Evolutionary conservation across 2,888 invertebrate genomes (phyloP), one percentile per base, ranked within the genome.

Genomic region (Callyntrura guangdongensis): DNA sequence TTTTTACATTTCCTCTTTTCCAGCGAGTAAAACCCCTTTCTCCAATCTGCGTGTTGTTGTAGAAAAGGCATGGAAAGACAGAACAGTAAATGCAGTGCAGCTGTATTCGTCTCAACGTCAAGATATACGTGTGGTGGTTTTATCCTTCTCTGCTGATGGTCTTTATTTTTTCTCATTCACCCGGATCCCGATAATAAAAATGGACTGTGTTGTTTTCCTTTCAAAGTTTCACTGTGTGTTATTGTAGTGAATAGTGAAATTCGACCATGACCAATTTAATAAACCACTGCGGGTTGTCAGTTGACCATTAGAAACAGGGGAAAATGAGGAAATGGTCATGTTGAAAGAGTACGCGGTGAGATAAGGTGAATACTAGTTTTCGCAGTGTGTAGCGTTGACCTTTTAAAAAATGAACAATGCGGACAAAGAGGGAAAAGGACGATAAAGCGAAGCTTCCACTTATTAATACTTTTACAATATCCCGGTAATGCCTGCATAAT

Each of bases 41-140:
- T 64, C 56, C 59, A 47, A 45, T 20, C 72, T 72, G 12, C 36
- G 36, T 72, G 22, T 67, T 72, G 22, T 67, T 72, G 12, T 36
- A 82, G 36, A 90, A 90, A 86, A 83, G 86, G 81, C 81, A 90
- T 74, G 90, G 47, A 61, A 82, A 86, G 72, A 77, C 45, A n/a
- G 86, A 6, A 64, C 72, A 83, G 77, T 74, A 90, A 86, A 83
- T 90, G 90, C 90, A 90, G 90, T 90, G 90, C 90, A 90, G 90
- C 86, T 90, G 90, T 90, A 90, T 83, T 86, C 90, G 61, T 86
- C 90, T 64, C 74, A 82, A 90, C 67, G 90, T 47, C 86, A 90
- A 82, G 90, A 86, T 86, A 86, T 49, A 84, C 56, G 4, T 77
- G 45, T 47, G 49, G 17, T 36, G 36, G 45, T 49, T 47, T 85